Evolutionary conservation across 1,140 invertebrate species (phyloP).

Genomic region (Babylonia areolata): DNA sequence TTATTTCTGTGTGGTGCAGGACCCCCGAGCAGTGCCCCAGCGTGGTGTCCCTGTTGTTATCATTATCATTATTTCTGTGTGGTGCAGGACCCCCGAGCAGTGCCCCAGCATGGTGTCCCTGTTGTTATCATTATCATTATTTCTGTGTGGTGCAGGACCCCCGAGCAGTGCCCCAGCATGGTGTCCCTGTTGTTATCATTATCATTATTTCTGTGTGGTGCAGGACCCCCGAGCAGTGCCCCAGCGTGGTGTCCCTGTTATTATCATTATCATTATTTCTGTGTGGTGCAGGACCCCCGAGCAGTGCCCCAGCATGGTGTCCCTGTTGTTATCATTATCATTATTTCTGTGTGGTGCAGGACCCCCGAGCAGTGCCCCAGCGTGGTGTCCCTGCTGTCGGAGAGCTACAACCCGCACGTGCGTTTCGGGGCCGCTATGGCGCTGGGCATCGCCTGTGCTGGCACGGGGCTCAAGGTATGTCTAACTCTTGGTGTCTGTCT

Average conservation of each 20-base stretch:
- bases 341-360: constrained; percentile 74
- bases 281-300: not conserved
- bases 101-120: too few relatives aligned
- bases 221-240: too few relatives aligned
- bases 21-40: too few relatives aligned
- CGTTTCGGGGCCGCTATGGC: constrained; percentile 99
- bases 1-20: too few relatives aligned
- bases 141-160: too few relatives aligned
- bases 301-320: not conserved
- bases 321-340: not conserved
- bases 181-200: not conserved
- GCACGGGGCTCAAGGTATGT: constrained; percentile 88
- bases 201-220: not conserved
- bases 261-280: not conserved
- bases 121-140: too few relatives aligned
- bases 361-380: constrained; percentile 98
- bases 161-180: too few relatives aligned
- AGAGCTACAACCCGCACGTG: constrained; percentile 99
- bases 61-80: too few relatives aligned
- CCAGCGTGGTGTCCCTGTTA: not conserved
- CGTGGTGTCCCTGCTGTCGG: constrained; percentile 95
- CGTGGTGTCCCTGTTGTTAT: too few relatives aligned
- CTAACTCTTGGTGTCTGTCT: too few relatives aligned
- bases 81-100: too few relatives aligned
- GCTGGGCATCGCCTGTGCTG: constrained; percentile 98